Base-by-base conservation (phyloP, 2,113 vertebrate genomes). In the Oncorhynchus tshawytscha region DNA sequence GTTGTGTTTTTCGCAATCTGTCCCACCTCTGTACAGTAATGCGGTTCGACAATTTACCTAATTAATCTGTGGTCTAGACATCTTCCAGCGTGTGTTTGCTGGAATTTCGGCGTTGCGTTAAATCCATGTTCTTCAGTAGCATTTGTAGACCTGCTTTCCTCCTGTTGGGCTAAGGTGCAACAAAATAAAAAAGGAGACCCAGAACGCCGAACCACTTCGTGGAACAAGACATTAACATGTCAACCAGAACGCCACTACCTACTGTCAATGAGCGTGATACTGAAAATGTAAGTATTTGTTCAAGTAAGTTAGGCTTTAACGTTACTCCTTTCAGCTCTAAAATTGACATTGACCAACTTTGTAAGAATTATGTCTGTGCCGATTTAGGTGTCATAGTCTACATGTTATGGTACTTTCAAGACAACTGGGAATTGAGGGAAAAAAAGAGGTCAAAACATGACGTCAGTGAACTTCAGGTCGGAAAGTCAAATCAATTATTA, bases 261-360 rank as follows among this genome's bases (percentile, higher is more conserved):
- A 97, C 97, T 72, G 97, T 99, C 85, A 98, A 96, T 88, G 97
- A 99, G 78, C 95, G 96, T 81, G 94, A 94, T 94, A 91, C 96
- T 20, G 97, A 99, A 88, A 96, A 96, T 88, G 97, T 99, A 87
- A 97, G 97, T 98, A 82, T 29, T 60, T 25, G 76, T 76, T 95
- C 90, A 85, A 8, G 54, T 57, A 22, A 54, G 1, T 62, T 24
- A 11, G n/a, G 16, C 59, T 8, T 60, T 18, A 54, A 54, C 6
- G 49, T 54, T 54, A 18, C n/a, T 9, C 59, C 4, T 57, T 57
- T 60, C n/a, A 24, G n/a, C 9, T 62, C 3, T n/a, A 2, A 20
- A 57, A 11, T 62, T 62, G 59, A 2, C 2, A 13, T 62, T 62
- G n/a, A n/a, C 18, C 59, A 62, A 62, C n/a, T 62, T 62, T 62